Evolutionary conservation across 2,797 vertebrate genomes (phyloP).

Genomic region (Lepus townsendii): DNA sequence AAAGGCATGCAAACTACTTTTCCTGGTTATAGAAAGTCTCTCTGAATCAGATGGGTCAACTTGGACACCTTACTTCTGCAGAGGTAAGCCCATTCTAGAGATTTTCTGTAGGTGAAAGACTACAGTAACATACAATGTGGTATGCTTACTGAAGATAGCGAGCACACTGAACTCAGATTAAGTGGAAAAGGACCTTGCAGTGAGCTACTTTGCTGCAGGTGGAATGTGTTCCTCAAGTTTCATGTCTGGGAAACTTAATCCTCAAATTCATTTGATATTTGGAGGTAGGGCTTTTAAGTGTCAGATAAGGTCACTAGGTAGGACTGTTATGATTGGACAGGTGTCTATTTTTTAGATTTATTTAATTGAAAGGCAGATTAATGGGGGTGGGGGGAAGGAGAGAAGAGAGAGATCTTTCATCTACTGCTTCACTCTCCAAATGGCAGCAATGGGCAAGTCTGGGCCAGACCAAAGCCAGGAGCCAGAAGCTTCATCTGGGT

Average conservation of each 20-base stretch:
- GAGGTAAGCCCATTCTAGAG: conserved; percentile 34
- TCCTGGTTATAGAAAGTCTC: neutral
- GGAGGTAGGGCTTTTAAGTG: neutral
- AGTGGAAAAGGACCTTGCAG: neutral
- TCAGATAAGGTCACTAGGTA: neutral
- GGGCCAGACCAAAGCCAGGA: too few species aligned
- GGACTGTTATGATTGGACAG: neutral
- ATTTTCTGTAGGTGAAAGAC: neutral
- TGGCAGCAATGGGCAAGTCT: too few species aligned
- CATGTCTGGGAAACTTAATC: neutral
- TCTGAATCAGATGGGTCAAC: neutral
- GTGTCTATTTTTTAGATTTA: too few species aligned
- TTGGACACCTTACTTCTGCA: neutral
- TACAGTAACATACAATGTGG: neutral
- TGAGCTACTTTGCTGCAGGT: neutral
- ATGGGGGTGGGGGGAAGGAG: too few species aligned
- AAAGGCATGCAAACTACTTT: conserved; percentile 17
- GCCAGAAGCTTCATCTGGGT: too few species aligned
- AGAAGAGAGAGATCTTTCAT: too few species aligned
- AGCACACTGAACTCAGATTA: neutral
- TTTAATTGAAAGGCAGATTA: too few species aligned
- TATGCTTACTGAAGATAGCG: neutral
- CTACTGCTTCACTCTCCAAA: too few species aligned
- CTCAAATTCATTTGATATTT: neutral
- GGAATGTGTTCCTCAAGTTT: neutral